phyloP scores from a whole-genome alignment of 2,113 vertebrate species.

The Arizona elegans region DNA sequence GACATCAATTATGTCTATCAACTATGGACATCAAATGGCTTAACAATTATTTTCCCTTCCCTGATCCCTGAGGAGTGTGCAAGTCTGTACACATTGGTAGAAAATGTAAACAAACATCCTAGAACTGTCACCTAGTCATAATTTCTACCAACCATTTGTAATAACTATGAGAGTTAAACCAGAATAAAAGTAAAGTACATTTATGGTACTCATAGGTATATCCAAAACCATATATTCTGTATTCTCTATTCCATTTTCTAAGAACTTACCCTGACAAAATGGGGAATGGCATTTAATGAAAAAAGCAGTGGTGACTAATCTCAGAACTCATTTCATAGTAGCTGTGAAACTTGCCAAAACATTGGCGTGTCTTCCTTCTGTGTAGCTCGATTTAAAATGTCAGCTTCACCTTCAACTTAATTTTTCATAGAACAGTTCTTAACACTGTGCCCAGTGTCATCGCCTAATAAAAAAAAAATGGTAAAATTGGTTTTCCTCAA shows the following conservation, averaged over 20 bases:
- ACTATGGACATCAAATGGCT: background rate
- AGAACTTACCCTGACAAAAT: conserved; percentile 40
- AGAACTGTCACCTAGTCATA: background rate
- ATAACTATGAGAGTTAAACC: background rate
- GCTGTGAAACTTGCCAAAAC: conserved; percentile 49
- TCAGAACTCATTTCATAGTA: conserved; percentile 34
- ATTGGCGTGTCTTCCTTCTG: conserved; percentile 19
- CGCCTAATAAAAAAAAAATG: conserved; percentile 64
- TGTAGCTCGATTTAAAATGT: conserved; percentile 64
- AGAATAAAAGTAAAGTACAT: background rate
- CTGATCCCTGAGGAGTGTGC: background rate
- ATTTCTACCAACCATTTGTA: background rate
- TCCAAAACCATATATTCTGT: background rate
- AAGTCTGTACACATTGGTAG: background rate
- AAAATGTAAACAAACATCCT: background rate
- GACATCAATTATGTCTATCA: background rate
- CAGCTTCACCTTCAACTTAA: conserved; percentile 49
- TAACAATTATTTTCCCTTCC: background rate
- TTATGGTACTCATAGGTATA: background rate
- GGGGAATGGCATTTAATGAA: conserved; percentile 30
- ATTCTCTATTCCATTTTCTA: background rate
- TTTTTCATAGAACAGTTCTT: conserved; percentile 50
- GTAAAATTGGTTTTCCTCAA: conserved; percentile 74
- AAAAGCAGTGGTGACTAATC: background rate
- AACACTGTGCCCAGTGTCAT: conserved; percentile 48